Conservation (phyloP, 2,113 vertebrate species). For the Rhynchomys soricoides region DNA sequence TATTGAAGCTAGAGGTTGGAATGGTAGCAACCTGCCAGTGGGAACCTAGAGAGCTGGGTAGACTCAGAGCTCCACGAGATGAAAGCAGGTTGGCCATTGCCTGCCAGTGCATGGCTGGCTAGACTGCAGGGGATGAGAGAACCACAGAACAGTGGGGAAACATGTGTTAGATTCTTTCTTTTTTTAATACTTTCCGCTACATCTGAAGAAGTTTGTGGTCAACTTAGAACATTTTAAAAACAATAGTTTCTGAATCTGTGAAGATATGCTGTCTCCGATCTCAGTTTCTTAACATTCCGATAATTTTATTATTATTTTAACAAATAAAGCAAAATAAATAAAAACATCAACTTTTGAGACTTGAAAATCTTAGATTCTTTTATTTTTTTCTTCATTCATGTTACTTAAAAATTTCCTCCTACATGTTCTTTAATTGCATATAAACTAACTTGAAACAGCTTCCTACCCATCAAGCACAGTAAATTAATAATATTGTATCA, state of each 20-base stretch:
- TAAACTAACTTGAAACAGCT: conserved; percentile 55
- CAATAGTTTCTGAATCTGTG: not conserved
- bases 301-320: not conserved
- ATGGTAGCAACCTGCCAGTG: no score
- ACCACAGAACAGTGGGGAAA: no score
- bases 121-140: no score
- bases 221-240: not conserved
- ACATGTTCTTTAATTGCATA: conserved; percentile 63
- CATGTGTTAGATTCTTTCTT: no score
- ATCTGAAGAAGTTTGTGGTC: not conserved
- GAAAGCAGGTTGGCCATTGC: no score
- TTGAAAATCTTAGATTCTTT: conserved; percentile 53
- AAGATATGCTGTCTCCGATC: not conserved
- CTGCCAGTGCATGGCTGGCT: no score
- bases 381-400: not conserved
- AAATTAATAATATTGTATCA: conserved; percentile 67
- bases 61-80: no score
- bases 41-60: no score
- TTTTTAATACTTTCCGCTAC: no score
- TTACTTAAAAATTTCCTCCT: conserved; percentile 31
- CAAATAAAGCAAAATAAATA: conserved; percentile 7
- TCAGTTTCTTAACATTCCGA: not conserved
- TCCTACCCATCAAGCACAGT: conserved; percentile 63
- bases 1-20: no score
- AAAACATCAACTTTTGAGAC: conserved; percentile 40